phyloP scores from a whole-genome alignment of 2,888 invertebrate species.

The Eurytoma californica region DNA sequence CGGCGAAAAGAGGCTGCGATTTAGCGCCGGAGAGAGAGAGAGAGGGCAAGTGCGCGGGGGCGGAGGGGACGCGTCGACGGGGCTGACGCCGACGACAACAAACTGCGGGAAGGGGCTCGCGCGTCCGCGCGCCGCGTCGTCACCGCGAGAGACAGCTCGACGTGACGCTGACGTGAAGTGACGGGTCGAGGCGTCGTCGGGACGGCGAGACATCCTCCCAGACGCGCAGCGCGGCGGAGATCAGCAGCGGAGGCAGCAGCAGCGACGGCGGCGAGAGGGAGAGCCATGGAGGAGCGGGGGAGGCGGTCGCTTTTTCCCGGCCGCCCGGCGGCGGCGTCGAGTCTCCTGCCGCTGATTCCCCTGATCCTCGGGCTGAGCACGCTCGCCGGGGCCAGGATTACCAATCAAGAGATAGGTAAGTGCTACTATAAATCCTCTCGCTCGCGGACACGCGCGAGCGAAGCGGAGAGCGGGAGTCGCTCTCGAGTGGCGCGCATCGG shows the following conservation, averaged over 20 bases:
- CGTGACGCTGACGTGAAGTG: constrained; percentile 61
- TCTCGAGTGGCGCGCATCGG: constrained; percentile 19
- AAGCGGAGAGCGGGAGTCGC: constrained; percentile 8
- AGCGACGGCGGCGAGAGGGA: neutral
- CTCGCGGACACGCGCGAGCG: neutral
- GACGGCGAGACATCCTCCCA: constrained; percentile 51
- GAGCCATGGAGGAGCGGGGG: neutral
- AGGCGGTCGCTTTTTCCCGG: constrained; percentile 11
- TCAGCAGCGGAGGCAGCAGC: neutral
- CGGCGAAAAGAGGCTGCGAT: too few species aligned
- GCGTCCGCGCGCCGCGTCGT: constrained; percentile 27
- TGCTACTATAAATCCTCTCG: constrained; percentile 54
- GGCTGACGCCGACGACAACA: constrained; percentile 43
- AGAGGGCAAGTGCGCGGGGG: constrained; percentile 8
- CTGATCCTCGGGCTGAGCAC: constrained; percentile 57
- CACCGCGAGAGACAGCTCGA: constrained; percentile 54
- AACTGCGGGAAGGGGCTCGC: constrained; percentile 37
- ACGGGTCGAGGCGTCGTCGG: constrained; percentile 65
- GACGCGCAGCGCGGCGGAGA: neutral
- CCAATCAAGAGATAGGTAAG: constrained; percentile 73
- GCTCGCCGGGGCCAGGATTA: constrained; percentile 66
- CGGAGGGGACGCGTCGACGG: constrained; percentile 27
- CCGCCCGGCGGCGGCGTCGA: constrained; percentile 51
- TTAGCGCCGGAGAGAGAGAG: too few species aligned
- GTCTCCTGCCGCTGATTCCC: constrained; percentile 58